Evolutionary conservation across 2,797 vertebrate species (phyloP).

Genomic region (Knipowitschia caucasica): DNA sequence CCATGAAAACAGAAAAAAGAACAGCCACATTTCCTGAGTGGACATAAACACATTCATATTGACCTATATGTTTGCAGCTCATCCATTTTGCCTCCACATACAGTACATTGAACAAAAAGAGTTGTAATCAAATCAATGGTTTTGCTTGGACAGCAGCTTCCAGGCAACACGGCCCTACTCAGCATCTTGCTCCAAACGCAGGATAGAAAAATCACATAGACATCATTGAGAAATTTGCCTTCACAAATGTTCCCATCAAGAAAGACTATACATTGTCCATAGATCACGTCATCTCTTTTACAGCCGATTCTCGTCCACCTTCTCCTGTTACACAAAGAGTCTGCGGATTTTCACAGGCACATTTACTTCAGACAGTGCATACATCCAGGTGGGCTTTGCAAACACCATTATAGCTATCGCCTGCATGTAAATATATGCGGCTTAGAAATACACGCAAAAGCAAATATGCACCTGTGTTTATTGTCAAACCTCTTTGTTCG

Average conservation of each 20-base stretch:
- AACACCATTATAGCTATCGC: conserved; percentile 5
- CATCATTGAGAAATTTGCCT: conserved; percentile 13
- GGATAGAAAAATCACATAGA: conserved; percentile 10
- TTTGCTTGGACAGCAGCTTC: conserved; percentile 61
- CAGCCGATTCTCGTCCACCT: conserved; percentile 23
- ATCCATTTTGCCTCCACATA: conserved; percentile 31
- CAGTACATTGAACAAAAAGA: conserved; percentile 26
- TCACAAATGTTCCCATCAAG: conserved; percentile 9
- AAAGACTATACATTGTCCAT: conserved; percentile 19
- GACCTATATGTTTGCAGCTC: conserved; percentile 42
- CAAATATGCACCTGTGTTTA: conserved; percentile 22
- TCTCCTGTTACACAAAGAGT: conserved; percentile 45
- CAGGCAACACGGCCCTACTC: conserved; percentile 53
- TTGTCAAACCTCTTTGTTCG: conserved; percentile 1
- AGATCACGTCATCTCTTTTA: conserved; percentile 7
- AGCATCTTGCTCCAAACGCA: conserved; percentile 50
- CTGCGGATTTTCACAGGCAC: conserved; percentile 46
- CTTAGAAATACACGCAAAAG: conserved; percentile 12
- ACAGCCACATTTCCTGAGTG: conserved; percentile 26
- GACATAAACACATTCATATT: conserved; percentile 43
- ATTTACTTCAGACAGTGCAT: conserved; percentile 19
- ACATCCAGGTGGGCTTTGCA: conserved; percentile 4
- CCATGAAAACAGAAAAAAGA: conserved; percentile 6
- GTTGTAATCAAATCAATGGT: conserved; percentile 61
- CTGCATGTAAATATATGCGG: neutral